Evolutionary conservation across 2,888 invertebrate genomes (phyloP).

Genomic region (Xylota sylvarum): DNA sequence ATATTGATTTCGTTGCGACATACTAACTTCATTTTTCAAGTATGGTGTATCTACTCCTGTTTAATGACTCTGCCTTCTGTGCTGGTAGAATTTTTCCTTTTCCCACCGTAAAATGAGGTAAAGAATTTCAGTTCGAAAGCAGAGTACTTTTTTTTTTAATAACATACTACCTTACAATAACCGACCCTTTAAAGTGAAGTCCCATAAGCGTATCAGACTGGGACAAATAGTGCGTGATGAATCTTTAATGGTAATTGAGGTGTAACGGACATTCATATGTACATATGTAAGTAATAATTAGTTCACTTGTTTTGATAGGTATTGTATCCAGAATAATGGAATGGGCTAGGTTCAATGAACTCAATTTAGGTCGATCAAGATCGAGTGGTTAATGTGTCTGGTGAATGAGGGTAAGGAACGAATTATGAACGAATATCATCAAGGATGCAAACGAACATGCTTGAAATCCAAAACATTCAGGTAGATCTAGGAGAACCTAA

Average conservation of each 20-base stretch:
- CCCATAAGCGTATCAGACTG: not conserved
- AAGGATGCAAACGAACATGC: no score
- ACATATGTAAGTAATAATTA: not conserved
- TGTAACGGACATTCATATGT: not conserved
- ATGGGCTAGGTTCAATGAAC: no score
- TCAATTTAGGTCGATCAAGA: no score
- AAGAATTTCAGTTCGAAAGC: not conserved
- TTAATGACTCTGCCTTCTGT: not conserved
- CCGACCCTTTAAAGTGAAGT: not conserved
- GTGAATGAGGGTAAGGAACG: no score
- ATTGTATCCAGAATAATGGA: not conserved
- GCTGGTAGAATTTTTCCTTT: slow-evolving; percentile 4
- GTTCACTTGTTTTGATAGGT: slow-evolving; percentile 3
- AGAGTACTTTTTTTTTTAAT: not conserved
- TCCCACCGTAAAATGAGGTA: not conserved
- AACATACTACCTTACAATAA: not conserved
- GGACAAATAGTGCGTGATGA: slow-evolving; percentile 27
- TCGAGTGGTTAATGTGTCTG: no score
- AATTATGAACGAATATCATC: no score
- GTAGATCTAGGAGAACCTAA: no score
- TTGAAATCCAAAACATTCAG: no score
- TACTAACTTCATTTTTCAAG: slow-evolving; percentile 49
- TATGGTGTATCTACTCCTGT: not conserved
- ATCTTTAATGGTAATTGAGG: slow-evolving; percentile 18
- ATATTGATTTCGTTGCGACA: slow-evolving; percentile 74